Conservation (phyloP, 2,797 vertebrate genomes). For the Hydrolagus colliei region DNA sequence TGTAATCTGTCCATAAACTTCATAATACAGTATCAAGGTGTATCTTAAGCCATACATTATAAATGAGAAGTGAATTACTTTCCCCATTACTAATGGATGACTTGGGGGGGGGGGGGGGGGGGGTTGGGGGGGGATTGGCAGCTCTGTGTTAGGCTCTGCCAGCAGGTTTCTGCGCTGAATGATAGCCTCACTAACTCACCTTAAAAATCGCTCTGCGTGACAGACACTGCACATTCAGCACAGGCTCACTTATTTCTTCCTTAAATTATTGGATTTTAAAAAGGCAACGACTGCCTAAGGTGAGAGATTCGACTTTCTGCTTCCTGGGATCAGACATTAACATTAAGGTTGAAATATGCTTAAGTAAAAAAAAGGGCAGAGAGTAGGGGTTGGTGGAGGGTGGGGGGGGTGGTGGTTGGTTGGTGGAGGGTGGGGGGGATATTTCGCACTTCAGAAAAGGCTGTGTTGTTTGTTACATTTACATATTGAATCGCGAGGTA, state of each 20-base stretch:
- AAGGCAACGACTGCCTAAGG: conserved; percentile 47
- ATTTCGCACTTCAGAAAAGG: not conserved
- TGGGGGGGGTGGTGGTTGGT: too few species aligned
- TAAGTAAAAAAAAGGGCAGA: not conserved
- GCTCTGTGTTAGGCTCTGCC: conserved; percentile 51
- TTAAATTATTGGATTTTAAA: conserved; percentile 41
- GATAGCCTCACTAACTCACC: conserved; percentile 53
- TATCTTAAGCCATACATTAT: conserved; percentile 56
- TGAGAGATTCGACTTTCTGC: conserved; percentile 43
- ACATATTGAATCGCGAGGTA: not conserved
- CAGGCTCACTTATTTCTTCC: conserved; percentile 51
- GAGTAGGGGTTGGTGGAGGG: too few species aligned
- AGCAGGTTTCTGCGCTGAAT: conserved; percentile 37
- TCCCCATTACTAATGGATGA: conserved; percentile 56
- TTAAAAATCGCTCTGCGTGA: conserved; percentile 50
- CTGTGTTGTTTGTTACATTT: not conserved
- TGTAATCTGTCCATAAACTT: conserved; percentile 52
- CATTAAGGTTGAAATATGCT: not conserved
- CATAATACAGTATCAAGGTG: conserved; percentile 55
- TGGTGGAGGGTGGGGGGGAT: too few species aligned
- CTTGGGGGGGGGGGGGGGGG: conserved; percentile 37
- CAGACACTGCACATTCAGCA: conserved; percentile 59
- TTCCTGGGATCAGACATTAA: conserved; percentile 4
- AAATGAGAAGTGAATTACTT: conserved; percentile 56
- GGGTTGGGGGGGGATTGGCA: conserved; percentile 47